Conservation (phyloP, 2,888 invertebrate genomes). For the Acrobasis consociella region DNA sequence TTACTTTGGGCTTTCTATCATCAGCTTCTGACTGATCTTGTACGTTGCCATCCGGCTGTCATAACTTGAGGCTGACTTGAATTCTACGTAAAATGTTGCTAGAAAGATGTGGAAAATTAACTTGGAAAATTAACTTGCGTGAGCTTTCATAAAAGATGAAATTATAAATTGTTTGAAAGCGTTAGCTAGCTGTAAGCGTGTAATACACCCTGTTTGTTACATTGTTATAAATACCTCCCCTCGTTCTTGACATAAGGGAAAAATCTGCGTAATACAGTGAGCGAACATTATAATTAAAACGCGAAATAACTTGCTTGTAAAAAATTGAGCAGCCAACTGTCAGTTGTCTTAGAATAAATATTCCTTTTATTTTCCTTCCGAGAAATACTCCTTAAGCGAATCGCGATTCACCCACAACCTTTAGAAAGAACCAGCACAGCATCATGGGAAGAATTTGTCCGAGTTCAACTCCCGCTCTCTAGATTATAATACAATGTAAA, state of each 20-base stretch:
- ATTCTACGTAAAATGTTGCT: too few relatives aligned
- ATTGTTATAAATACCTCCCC: neutral
- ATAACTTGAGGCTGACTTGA: too few relatives aligned
- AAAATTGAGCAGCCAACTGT: neutral
- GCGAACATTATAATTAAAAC: neutral
- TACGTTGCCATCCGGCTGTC: too few relatives aligned
- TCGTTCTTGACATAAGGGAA: neutral
- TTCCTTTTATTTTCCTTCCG: neutral
- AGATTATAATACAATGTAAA: constrained; percentile 17
- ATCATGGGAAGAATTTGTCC: constrained; percentile 1
- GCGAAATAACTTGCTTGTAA: neutral
- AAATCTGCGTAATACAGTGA: neutral
- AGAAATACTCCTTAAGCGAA: neutral
- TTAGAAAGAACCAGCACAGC: neutral
- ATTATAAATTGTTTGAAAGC: too few relatives aligned
- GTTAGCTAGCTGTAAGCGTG: too few relatives aligned
- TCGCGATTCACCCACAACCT: constrained; percentile 17
- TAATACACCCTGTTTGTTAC: too few relatives aligned
- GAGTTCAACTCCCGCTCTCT: constrained; percentile 3
- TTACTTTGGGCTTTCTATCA: too few relatives aligned
- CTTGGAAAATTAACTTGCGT: too few relatives aligned
- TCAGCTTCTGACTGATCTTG: too few relatives aligned
- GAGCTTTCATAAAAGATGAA: too few relatives aligned
- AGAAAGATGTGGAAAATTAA: too few relatives aligned
- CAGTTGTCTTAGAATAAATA: neutral